Evolutionary conservation across 2,888 invertebrate genomes (phyloP), one percentile per base, ranked within the genome.

Genomic region (Drosophila monieri): DNA sequence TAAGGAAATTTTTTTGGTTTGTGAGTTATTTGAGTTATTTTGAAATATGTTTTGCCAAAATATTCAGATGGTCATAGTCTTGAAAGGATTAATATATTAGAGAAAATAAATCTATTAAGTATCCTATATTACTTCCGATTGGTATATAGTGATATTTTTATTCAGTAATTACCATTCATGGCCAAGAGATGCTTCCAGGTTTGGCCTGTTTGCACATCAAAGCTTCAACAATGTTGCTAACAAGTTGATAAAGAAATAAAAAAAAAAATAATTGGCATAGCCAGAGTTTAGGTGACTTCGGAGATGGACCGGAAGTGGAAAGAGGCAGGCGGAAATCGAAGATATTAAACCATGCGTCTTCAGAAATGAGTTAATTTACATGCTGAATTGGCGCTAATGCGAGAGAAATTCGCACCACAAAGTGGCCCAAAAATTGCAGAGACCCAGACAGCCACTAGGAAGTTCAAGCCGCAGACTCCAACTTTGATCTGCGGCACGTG

Each of bases 301-400:
- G 43, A 56, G 44, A 51, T 43, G 32, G 32, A 65, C 21, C 60
- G 80, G 85, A 87, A 87, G 57, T 69, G 55, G 12, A 1, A 32
- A 46, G 54, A 55, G 48, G 27, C 59, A 85, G 64, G 6, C 61
- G 77, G 80, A 80, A 80, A 77, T 66, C 61, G 21, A 48, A 44
- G 54, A 66, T 58, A 66, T 56, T 58, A 49, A 57, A 61, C 53
- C 15, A 71, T 87, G 87, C 87, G 81, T 81, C 49, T 65, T 39
- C 46, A 73, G 67, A 73, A 60, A 68, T 70, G 62, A 69, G 68
- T 74, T 70, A 85, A 83, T 83, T 87, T 85, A 85, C 76, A 76
- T 85, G 58, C 60, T 60, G 62, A 81, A 85, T 65, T 81, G 81
- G 83, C 78, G 81, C 47, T 85, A 83, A 87, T 85, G 74, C 70